These are phyloP conservation scores for Linepithema humile DNA, from an alignment of 1,140 invertebrate genomes.

Conservation along the genomic window DNA sequence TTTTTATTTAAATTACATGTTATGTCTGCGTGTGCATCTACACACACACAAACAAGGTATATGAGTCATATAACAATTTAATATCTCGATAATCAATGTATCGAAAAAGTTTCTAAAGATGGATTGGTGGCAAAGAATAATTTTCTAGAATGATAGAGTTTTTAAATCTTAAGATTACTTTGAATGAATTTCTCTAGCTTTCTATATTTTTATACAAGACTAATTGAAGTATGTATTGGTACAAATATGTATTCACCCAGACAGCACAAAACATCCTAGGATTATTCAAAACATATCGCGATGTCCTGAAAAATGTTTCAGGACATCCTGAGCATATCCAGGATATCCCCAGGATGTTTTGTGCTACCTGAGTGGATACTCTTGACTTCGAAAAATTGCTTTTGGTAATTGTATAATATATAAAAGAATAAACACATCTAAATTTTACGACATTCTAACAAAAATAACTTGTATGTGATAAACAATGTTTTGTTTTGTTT, in stretches of 20 bases:
- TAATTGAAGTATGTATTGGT: too few species aligned
- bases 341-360: too few species aligned
- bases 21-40: not conserved
- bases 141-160: not conserved
- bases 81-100: not conserved
- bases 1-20: slow-evolving; percentile 19
- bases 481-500: not conserved
- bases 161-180: not conserved
- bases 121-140: not conserved
- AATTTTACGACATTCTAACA: not conserved
- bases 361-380: not conserved
- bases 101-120: not conserved
- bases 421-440: not conserved
- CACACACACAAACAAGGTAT: not conserved
- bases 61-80: not conserved
- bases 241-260: too few species aligned
- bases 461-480: not conserved
- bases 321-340: too few species aligned
- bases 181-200: not conserved
- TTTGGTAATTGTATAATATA: not conserved
- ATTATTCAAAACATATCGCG: too few species aligned
- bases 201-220: too few species aligned
- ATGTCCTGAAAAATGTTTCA: too few species aligned
- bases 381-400: not conserved
- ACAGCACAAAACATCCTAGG: too few species aligned